phyloP scores from a whole-genome alignment of 1,140 invertebrate species.

The Tribolium castaneum region DNA sequence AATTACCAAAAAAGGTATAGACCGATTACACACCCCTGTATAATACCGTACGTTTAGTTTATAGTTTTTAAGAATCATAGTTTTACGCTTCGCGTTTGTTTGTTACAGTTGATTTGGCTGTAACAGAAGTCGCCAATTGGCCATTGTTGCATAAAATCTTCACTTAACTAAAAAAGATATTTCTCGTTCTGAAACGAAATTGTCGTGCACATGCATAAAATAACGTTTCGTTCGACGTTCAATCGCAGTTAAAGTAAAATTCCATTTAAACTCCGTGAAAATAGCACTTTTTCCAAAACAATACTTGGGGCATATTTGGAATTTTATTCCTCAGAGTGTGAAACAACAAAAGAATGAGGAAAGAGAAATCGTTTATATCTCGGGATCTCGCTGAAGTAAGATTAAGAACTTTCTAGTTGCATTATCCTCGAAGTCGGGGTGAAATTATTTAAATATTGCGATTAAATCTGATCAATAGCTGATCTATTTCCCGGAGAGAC shows the following conservation, averaged over 20 bases:
- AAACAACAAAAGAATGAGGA: conserved; percentile 16
- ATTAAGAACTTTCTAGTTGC: conserved; percentile 20
- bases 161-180: background rate
- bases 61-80: too few relatives aligned
- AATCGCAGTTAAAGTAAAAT: background rate
- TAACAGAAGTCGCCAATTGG: too few relatives aligned
- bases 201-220: background rate
- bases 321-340: conserved; percentile 3
- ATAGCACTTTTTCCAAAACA: background rate
- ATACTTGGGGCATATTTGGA: conserved; percentile 14
- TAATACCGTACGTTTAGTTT: too few relatives aligned
- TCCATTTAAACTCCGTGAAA: background rate
- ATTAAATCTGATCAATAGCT: conserved; percentile 10
- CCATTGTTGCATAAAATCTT: background rate
- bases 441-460: conserved; percentile 22
- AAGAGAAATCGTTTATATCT: conserved; percentile 31
- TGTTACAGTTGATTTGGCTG: too few relatives aligned
- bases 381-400: conserved; percentile 4
- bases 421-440: conserved; percentile 6
- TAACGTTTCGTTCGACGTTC: background rate
- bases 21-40: too few relatives aligned
- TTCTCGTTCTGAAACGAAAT: background rate
- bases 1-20: too few relatives aligned
- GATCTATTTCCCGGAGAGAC: conserved; percentile 14
- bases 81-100: too few relatives aligned